Conservation (phyloP, 2,797 vertebrate species). For the Eulemur mongoz region DNA sequence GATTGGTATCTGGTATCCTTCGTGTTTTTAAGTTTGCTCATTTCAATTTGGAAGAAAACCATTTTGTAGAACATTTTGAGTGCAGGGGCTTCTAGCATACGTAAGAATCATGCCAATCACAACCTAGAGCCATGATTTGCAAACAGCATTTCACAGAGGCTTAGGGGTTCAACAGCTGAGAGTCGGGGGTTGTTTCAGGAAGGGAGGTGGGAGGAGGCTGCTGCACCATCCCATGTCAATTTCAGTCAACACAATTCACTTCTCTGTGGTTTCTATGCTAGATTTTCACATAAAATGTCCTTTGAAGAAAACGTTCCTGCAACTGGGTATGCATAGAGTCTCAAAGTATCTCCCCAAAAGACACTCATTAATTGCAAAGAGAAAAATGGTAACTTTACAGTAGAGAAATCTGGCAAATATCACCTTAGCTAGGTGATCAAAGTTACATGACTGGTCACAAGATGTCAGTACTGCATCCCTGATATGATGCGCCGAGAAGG, state of each 20-base stretch:
- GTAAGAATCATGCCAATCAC: not conserved
- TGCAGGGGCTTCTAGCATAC: not conserved
- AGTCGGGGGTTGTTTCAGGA: not conserved
- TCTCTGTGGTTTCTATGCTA: not conserved
- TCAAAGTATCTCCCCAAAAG: not conserved
- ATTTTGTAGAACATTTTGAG: not conserved
- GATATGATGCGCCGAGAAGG: accelerated
- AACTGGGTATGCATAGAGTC: not conserved
- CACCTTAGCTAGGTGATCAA: not conserved
- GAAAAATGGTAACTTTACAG: not conserved
- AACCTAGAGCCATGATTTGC: not conserved
- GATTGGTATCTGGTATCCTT: not conserved
- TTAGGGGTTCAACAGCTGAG: not conserved
- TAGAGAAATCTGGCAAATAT: not conserved
- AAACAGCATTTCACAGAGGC: not conserved
- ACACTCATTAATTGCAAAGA: not conserved
- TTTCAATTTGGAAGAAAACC: not conserved
- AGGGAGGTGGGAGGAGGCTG: not conserved
- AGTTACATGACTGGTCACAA: not conserved
- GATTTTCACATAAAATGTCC: not conserved
- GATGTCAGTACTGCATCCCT: not conserved
- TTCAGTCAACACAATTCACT: not conserved
- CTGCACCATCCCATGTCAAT: not conserved
- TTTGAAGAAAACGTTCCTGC: not conserved
- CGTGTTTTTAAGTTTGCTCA: not conserved